These are phyloP conservation scores for Cossypha niveicapilla DNA, from an alignment of 2,797 vertebrate genomes.

Conservation along the genomic window DNA sequence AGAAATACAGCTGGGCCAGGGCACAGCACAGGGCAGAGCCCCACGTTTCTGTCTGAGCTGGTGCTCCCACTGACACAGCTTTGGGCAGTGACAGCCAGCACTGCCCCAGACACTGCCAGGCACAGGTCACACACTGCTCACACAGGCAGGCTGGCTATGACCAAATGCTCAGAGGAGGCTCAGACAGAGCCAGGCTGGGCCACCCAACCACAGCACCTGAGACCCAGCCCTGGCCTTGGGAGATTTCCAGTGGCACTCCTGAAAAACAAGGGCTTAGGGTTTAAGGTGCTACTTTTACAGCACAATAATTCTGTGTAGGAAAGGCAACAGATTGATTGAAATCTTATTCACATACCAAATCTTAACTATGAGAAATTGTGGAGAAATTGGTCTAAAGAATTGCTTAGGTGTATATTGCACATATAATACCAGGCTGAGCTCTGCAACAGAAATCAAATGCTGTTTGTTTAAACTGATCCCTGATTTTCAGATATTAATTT, in stretches of 20 bases:
- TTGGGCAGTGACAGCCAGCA: neutral
- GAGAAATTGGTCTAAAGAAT: neutral
- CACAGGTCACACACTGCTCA: neutral
- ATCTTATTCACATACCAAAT: neutral
- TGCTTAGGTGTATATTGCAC: neutral
- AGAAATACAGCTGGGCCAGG: neutral
- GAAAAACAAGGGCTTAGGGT: neutral
- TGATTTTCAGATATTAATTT: neutral
- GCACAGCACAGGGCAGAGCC: neutral
- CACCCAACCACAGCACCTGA: neutral
- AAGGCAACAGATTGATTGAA: neutral
- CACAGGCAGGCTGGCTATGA: fast-evolving
- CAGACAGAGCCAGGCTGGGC: neutral
- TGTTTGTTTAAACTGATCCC: neutral
- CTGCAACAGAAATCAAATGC: neutral
- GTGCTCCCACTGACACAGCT: neutral
- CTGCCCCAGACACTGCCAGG: neutral
- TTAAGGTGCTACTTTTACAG: neutral
- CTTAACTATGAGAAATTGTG: neutral
- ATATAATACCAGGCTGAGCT: neutral
- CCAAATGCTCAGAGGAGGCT: neutral
- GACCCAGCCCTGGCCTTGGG: neutral
- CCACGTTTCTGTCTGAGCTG: neutral
- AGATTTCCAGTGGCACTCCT: fast-evolving
- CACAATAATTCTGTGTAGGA: neutral